Percentiles rank a stretch among this genome's conserved stretches.
These are phyloP conservation scores for Ooceraea biroi DNA, from an alignment of 1,140 invertebrate genomes.

Conservation along the genomic window DNA sequence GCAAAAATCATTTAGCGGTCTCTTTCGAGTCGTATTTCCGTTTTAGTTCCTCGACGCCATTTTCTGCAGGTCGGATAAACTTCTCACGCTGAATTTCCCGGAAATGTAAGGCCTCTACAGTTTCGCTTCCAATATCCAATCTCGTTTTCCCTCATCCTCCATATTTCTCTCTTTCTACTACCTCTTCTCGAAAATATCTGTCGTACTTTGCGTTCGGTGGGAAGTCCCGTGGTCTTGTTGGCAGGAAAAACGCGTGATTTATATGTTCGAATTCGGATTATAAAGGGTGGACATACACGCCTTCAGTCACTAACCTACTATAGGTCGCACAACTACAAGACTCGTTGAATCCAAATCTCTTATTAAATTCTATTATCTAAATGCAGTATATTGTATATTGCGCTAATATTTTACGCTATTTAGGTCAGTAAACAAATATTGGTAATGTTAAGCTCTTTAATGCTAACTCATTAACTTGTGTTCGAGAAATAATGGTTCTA, in stretches of 20 bases:
- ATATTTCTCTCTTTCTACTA: slow-evolving; percentile 13
- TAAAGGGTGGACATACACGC: slow-evolving; percentile 12
- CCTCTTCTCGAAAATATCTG: slow-evolving; percentile 43
- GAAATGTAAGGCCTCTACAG: slow-evolving; percentile 34
- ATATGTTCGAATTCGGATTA: slow-evolving; percentile 19
- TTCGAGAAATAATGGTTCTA: background rate
- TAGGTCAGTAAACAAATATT: background rate
- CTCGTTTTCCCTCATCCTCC: slow-evolving; percentile 4
- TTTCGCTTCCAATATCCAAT: slow-evolving; percentile 46
- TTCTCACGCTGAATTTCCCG: slow-evolving; percentile 44
- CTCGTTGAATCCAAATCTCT: background rate
- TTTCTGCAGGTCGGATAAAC: slow-evolving; percentile 24
- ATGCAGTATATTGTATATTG: slow-evolving; percentile 21
- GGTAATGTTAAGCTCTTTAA: too few relatives aligned
- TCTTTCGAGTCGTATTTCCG: slow-evolving; percentile 5
- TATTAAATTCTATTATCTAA: slow-evolving; percentile 8
- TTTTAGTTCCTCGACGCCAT: slow-evolving; percentile 1
- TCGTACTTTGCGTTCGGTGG: slow-evolving; percentile 49
- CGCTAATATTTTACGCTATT: too few relatives aligned
- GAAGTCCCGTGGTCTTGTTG: slow-evolving; percentile 20
- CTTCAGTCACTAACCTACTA: slow-evolving; percentile 36
- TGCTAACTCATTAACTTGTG: too few relatives aligned
- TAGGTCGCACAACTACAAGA: slow-evolving; percentile 37
- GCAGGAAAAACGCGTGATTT: slow-evolving; percentile 48
- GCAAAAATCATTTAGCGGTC: slow-evolving; percentile 10